A percentile compares a stretch with the other conserved stretches of the same genome.
phyloP scores from a whole-genome alignment of 2,888 invertebrate genomes.

The Plusia festucae region DNA sequence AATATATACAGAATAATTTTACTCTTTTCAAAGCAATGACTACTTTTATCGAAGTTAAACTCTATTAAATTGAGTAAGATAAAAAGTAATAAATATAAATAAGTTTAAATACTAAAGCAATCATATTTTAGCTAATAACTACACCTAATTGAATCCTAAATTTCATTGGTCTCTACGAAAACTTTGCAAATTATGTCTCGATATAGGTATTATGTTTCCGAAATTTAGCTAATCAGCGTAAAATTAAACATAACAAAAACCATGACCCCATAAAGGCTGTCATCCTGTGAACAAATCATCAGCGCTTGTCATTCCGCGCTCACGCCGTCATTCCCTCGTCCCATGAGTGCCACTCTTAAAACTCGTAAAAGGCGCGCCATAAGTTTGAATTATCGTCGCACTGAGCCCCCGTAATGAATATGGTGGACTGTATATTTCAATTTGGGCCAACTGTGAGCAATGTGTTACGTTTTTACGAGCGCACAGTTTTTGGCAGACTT shows the following conservation, averaged over 20 bases:
- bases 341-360: slow-evolving; percentile 79
- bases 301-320: slow-evolving; percentile 51
- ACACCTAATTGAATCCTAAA: no score
- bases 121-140: no score
- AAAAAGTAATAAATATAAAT: no score
- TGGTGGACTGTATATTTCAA: slow-evolving; percentile 86
- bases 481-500: slow-evolving; percentile 60
- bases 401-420: slow-evolving; percentile 82
- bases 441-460: slow-evolving; percentile 73
- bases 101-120: no score
- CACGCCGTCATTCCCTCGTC: slow-evolving; percentile 55
- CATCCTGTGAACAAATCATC: slow-evolving; percentile 47
- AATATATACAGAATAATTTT: no score
- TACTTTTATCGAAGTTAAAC: no score
- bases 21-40: no score
- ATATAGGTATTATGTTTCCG: no score
- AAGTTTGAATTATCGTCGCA: slow-evolving; percentile 83
- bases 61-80: no score
- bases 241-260: slow-evolving; percentile 33
- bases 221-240: background rate
- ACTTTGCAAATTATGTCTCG: no score
- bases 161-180: no score
- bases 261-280: slow-evolving; percentile 18
- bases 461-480: slow-evolving; percentile 73
- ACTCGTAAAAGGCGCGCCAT: slow-evolving; percentile 82